These are phyloP conservation scores for Acronicta leporina DNA, from an alignment of 2,888 invertebrate genomes.

Conservation along the genomic window DNA sequence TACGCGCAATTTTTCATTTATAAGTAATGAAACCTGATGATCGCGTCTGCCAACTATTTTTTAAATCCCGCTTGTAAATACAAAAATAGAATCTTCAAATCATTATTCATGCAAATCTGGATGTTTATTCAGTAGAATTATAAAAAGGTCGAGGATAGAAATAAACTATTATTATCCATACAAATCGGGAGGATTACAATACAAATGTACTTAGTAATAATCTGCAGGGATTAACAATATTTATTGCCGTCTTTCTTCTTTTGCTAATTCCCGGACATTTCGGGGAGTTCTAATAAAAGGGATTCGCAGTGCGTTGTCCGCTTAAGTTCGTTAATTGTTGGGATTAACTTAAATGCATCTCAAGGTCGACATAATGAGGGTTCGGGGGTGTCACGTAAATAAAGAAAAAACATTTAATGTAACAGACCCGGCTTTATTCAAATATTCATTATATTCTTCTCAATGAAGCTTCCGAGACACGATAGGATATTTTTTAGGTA, in stretches of 20 bases:
- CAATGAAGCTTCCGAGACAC: too few relatives aligned
- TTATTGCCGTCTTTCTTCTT: constrained; percentile 70
- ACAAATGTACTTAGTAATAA: constrained; percentile 61
- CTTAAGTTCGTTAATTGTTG: constrained; percentile 60
- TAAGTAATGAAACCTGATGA: constrained; percentile 5
- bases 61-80: constrained; percentile 3
- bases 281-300: constrained; percentile 56
- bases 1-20: not conserved
- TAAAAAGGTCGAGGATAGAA: constrained; percentile 35
- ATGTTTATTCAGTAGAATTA: constrained; percentile 29
- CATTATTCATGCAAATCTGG: constrained; percentile 26
- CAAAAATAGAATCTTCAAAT: constrained; percentile 10
- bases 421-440: too few relatives aligned
- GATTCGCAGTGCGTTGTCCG: constrained; percentile 69
- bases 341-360: constrained; percentile 63
- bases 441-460: too few relatives aligned
- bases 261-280: constrained; percentile 66
- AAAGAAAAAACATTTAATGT: too few relatives aligned
- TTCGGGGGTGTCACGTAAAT: not conserved
- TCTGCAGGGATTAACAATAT: constrained; percentile 69
- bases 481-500: too few relatives aligned
- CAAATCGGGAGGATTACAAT: constrained; percentile 53
- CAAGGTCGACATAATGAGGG: constrained; percentile 41
- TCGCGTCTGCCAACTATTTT: not conserved
- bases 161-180: constrained; percentile 49